Evolutionary conservation across 1,140 invertebrate genomes (phyloP).

Genomic region (Orchestia grillus): DNA sequence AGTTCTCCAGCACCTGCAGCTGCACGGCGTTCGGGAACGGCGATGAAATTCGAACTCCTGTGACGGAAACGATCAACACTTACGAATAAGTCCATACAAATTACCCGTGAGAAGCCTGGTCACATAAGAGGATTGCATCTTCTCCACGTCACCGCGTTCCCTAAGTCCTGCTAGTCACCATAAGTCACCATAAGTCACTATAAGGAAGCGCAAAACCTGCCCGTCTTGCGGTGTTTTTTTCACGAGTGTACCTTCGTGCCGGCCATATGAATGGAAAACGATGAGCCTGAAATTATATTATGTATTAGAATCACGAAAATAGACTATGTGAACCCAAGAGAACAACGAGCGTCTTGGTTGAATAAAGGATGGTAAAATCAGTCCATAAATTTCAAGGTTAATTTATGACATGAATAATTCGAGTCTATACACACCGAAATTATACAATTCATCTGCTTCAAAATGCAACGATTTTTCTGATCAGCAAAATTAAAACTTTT

Average conservation of each 20-base stretch:
- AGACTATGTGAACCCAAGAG: neutral
- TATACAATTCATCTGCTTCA: neutral
- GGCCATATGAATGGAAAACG: neutral
- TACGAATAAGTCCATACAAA: neutral
- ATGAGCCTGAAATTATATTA: too few species aligned
- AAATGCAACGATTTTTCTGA: neutral
- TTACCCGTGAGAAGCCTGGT: neutral
- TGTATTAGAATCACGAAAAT: neutral
- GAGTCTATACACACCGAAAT: neutral
- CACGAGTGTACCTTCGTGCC: too few species aligned
- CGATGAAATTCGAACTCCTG: neutral
- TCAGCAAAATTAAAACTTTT: neutral
- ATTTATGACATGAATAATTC: neutral
- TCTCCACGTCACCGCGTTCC: neutral
- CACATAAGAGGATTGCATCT: neutral
- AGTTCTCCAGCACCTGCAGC: conserved; percentile 2
- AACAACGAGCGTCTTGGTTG: neutral
- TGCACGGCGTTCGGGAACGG: neutral
- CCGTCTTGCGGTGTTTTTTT: neutral
- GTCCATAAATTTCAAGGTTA: neutral
- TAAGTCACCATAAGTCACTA: neutral
- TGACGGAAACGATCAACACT: neutral
- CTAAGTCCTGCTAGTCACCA: neutral
- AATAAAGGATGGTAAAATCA: neutral
- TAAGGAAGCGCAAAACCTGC: neutral